These are phyloP conservation scores for Girardinus metallicus DNA, from an alignment of 2,797 vertebrate genomes.

Conservation along the genomic window DNA sequence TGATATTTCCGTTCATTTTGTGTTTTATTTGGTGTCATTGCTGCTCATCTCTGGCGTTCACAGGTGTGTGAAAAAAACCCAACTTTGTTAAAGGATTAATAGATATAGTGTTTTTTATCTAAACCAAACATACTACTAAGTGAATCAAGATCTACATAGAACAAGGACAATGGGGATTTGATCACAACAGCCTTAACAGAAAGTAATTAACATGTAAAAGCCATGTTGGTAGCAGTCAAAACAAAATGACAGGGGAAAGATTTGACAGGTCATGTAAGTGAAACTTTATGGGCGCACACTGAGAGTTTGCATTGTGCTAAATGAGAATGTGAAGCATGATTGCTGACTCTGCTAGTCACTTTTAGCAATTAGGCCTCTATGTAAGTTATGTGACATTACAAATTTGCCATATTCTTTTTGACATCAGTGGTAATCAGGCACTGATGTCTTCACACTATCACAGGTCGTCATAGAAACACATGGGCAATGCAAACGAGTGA, in stretches of 20 bases:
- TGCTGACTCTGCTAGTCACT: background rate
- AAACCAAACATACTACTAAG: background rate
- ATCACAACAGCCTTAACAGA: background rate
- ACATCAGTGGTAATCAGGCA: background rate
- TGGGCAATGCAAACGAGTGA: background rate
- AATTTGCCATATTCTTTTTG: background rate
- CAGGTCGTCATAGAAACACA: background rate
- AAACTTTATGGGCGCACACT: background rate
- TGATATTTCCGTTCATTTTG: background rate
- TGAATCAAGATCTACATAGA: background rate
- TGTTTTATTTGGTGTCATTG: background rate
- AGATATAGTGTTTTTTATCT: no score
- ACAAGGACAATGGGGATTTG: background rate
- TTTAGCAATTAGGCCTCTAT: background rate
- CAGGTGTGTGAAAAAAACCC: no score
- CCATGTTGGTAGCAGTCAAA: background rate
- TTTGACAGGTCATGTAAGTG: background rate
- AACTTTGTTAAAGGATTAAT: no score
- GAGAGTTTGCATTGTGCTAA: background rate
- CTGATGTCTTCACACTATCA: background rate
- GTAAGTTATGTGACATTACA: background rate
- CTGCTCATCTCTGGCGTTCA: background rate
- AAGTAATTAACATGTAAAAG: background rate
- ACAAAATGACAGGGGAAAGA: background rate
- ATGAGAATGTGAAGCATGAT: background rate